Conservation (phyloP, 2,113 vertebrate species). For the Argyrosomus japonicus region DNA sequence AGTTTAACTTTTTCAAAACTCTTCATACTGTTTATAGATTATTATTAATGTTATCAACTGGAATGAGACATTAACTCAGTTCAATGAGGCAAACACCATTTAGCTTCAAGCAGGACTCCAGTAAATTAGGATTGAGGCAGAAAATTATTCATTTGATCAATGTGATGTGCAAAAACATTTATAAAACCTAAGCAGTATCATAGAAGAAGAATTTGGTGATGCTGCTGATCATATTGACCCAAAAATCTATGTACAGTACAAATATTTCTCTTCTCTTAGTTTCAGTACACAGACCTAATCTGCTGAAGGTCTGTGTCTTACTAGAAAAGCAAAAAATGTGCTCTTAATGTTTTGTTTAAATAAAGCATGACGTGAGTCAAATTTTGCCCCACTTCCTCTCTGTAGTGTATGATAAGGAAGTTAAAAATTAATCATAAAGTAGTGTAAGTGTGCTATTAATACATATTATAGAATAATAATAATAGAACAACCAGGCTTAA, state of each 20-base stretch:
- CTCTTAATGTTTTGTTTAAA: not conserved
- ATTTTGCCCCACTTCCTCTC: slow-evolving; percentile 1
- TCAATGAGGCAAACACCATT: not conserved
- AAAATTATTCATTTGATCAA: not conserved
- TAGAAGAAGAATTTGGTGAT: not conserved
- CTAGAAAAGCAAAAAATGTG: too few species aligned
- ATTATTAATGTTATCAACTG: not conserved
- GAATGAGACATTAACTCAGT: not conserved
- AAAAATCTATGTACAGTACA: not conserved
- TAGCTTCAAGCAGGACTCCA: not conserved
- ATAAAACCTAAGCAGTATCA: not conserved
- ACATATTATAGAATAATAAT: not conserved
- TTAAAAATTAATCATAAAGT: slow-evolving; percentile 14
- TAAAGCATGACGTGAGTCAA: not conserved
- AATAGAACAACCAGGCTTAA: not conserved
- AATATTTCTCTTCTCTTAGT: too few species aligned
- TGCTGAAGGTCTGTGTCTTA: too few species aligned
- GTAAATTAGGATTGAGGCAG: not conserved
- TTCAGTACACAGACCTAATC: too few species aligned
- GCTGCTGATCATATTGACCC: not conserved
- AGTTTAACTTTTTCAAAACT: slow-evolving; percentile 4
- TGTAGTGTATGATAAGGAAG: not conserved
- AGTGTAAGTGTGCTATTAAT: not conserved
- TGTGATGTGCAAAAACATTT: not conserved
- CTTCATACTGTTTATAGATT: not conserved